Conservation (phyloP, 2,888 invertebrate genomes). For the Lutraria lutraria region DNA sequence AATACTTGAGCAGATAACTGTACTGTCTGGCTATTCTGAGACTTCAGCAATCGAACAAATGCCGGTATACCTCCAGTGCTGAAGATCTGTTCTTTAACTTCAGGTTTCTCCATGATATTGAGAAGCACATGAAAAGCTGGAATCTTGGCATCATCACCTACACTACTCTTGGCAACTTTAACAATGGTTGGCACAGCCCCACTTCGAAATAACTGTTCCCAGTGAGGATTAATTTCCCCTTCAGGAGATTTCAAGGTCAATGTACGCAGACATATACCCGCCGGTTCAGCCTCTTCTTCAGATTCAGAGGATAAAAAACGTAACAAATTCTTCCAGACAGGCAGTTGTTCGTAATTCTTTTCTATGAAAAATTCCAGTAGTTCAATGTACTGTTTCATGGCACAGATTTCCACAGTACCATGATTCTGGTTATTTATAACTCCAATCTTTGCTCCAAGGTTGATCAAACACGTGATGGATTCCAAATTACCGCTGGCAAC, state of each 20-base stretch:
- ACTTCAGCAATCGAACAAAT: constrained; percentile 81
- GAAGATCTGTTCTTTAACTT: constrained; percentile 82
- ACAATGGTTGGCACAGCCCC: constrained; percentile 82
- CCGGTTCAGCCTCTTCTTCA: constrained; percentile 83
- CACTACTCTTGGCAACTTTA: constrained; percentile 80
- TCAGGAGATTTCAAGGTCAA: constrained; percentile 77
- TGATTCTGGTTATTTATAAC: constrained; percentile 83
- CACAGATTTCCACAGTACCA: constrained; percentile 85
- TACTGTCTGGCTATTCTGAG: constrained; percentile 74
- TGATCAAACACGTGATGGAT: constrained; percentile 81
- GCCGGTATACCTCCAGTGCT: constrained; percentile 80
- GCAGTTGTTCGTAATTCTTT: constrained; percentile 77
- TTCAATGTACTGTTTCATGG: constrained; percentile 79
- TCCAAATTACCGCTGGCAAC: constrained; percentile 83
- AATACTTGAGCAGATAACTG: constrained; percentile 81
- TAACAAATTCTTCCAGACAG: constrained; percentile 84
- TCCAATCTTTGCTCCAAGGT: constrained; percentile 82
- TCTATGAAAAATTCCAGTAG: constrained; percentile 83
- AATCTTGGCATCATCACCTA: constrained; percentile 81
- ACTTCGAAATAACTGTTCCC: constrained; percentile 80
- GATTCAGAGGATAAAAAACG: constrained; percentile 81
- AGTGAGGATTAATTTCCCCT: constrained; percentile 80
- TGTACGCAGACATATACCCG: constrained; percentile 81
- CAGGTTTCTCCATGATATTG: constrained; percentile 79
- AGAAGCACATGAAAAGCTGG: constrained; percentile 81